Conservation (phyloP, 2,888 invertebrate genomes). For the Frankliniella fusca region DNA sequence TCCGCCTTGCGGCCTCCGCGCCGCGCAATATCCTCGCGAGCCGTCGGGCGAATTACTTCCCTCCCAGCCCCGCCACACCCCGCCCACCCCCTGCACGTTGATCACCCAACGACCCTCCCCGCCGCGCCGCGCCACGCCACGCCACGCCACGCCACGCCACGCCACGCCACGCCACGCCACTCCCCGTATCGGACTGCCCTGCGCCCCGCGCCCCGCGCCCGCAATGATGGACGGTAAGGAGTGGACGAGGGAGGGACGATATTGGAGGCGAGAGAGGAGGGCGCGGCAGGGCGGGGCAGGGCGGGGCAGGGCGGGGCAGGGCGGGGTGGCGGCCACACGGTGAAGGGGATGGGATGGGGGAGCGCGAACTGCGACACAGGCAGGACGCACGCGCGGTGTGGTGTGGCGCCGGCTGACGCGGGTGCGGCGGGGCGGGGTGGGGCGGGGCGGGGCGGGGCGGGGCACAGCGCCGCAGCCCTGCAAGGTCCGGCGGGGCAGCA, state of each 20-base stretch:
- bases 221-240: conserved; percentile 31
- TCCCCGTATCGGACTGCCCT: conserved; percentile 28
- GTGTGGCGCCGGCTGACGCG: background rate
- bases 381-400: no score
- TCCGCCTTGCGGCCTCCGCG: no score
- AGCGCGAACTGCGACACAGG: no score
- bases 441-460: conserved; percentile 2
- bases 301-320: conserved; percentile 2
- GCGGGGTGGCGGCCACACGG: background rate
- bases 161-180: no score
- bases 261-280: background rate
- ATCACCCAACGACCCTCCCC: background rate
- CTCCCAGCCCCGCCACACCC: no score
- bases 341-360: no score
- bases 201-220: background rate
- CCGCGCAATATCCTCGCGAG: no score
- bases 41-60: no score
- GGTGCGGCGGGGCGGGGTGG: conserved; percentile 2
- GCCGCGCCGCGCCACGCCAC: background rate
- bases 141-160: conserved; percentile 28
- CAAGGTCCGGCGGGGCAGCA: background rate
- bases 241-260: conserved; percentile 22
- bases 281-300: background rate
- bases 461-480: background rate
- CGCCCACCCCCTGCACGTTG: no score